Percentiles rank a stretch among this genome's conserved stretches.
phyloP scores from a whole-genome alignment of 2,888 invertebrate species.

The Mechanitis messenoides region DNA sequence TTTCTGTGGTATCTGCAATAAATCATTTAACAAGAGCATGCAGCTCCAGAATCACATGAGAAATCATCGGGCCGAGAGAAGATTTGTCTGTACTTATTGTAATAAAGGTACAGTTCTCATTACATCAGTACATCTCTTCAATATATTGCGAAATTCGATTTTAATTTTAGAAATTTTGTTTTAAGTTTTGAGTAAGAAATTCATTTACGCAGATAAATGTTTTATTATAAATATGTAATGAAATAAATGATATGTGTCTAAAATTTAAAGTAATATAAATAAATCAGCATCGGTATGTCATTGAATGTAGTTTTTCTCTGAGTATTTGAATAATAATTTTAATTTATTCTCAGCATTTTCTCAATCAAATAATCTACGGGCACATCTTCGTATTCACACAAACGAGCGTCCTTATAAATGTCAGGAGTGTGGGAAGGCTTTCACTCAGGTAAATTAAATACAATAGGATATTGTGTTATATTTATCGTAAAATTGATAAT shows the following conservation, averaged over 20 bases:
- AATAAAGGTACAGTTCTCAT: conserved; percentile 57
- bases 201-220: too few species aligned
- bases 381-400: conserved; percentile 72
- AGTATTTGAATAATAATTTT: background rate
- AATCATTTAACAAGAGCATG: conserved; percentile 66
- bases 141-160: background rate
- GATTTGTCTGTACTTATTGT: conserved; percentile 72
- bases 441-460: conserved; percentile 62
- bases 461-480: background rate
- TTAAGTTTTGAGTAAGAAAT: too few species aligned
- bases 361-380: conserved; percentile 70
- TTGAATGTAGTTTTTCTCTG: too few species aligned
- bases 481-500: background rate
- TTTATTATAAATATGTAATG: too few species aligned
- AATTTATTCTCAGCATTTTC: conserved; percentile 59
- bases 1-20: conserved; percentile 68
- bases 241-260: too few species aligned
- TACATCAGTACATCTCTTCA: background rate
- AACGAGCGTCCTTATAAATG: conserved; percentile 73
- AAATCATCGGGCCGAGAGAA: conserved; percentile 70
- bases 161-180: too few species aligned
- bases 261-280: too few species aligned
- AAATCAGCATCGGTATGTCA: too few species aligned
- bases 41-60: conserved; percentile 71
- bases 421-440: conserved; percentile 69